Conservation (phyloP, 2,113 vertebrate species). For the Hemiscyllium ocellatum region DNA sequence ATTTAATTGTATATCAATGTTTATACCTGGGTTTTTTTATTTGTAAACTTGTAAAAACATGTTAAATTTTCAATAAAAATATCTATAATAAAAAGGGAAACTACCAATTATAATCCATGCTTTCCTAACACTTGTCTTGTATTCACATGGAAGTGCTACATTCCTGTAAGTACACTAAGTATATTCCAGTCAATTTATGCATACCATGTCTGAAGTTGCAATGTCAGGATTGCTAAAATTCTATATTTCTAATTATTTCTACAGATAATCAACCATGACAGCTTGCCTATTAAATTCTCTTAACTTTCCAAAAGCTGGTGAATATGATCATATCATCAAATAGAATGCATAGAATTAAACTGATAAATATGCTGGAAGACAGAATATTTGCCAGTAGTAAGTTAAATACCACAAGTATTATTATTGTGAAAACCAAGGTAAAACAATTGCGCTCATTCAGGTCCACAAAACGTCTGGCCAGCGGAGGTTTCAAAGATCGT, state of each 20-base stretch:
- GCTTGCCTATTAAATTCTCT: neutral
- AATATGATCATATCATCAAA: neutral
- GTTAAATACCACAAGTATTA: neutral
- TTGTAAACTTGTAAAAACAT: too few relatives aligned
- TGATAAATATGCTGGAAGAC: neutral
- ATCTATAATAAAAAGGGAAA: neutral
- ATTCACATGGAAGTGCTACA: neutral
- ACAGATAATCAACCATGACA: neutral
- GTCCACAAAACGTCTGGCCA: too few relatives aligned
- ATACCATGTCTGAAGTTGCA: neutral
- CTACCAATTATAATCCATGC: neutral
- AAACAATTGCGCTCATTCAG: too few relatives aligned
- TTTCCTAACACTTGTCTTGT: neutral
- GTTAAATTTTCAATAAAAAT: too few relatives aligned
- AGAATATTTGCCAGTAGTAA: neutral
- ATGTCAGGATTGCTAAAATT: neutral
- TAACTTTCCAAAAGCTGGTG: neutral
- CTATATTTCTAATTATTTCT: neutral
- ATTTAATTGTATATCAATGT: too few relatives aligned
- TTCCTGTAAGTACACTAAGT: neutral
- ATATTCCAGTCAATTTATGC: neutral
- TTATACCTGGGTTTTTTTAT: too few relatives aligned
- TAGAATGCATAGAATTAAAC: neutral
- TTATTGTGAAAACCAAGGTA: too few relatives aligned
- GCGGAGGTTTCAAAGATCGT: too few relatives aligned